phyloP scores from a whole-genome alignment of 2,113 vertebrate species.

The Neopipo cinnamomea region DNA sequence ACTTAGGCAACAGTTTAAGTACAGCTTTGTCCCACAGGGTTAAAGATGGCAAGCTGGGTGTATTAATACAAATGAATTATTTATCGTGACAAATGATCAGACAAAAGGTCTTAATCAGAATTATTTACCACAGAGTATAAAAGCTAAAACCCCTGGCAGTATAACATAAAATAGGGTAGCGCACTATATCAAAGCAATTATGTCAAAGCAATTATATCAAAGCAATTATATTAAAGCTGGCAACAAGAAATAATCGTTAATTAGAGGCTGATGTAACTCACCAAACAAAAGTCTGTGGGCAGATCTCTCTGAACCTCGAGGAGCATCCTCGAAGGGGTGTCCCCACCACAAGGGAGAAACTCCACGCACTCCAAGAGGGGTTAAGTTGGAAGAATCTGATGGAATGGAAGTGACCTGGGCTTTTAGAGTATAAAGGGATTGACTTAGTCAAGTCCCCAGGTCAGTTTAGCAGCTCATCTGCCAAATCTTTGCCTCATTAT shows the following conservation, averaged over 20 bases:
- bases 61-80: background rate
- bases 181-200: background rate
- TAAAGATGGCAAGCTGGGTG: background rate
- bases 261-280: background rate
- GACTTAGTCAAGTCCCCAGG: background rate
- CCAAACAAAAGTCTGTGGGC: background rate
- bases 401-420: background rate
- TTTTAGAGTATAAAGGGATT: background rate
- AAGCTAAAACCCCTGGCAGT: background rate
- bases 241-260: background rate
- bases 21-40: background rate
- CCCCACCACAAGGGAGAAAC: background rate
- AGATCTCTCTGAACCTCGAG: background rate
- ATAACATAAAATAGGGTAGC: background rate
- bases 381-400: background rate
- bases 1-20: background rate
- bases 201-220: background rate
- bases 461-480: background rate
- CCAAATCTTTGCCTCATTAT: background rate
- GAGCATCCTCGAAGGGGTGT: background rate
- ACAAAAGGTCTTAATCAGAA: background rate
- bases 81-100: background rate
- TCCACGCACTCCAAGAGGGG: background rate
- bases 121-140: background rate
- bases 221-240: background rate